Evolutionary conservation across 2,113 vertebrate genomes (phyloP), one percentile per base, ranked within the genome.

Genomic region (Ibidorhyncha struthersii): DNA sequence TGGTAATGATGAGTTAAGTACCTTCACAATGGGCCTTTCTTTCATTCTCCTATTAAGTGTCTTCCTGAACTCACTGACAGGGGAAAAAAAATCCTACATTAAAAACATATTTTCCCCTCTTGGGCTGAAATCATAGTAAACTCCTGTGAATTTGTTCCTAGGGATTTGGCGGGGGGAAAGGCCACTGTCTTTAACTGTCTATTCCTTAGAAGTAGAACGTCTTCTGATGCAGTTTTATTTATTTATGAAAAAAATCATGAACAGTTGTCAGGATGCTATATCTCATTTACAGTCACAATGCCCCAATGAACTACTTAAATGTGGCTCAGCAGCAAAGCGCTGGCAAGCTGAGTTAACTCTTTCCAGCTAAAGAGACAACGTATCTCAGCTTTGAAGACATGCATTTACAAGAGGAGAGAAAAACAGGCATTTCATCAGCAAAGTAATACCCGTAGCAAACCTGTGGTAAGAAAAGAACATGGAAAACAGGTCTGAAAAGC

Each of bases 221-320:
- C 82, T 95, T 97, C 93, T 92, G 74, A 95, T 95, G 91, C 76
- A 89, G 90, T 97, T 98, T 98, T 97, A 97, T 96, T 98, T 97
- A 97, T 97, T 97, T 96, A 98, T 93, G 90, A 94, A 96, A 97
- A 95, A 98, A 96, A 95, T 79, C 88, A 74, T 58, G 77, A 96
- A 95, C 90, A 85, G 55, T 96, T 97, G 80, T 95, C 63, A 93
- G 91, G 88, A 97, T 85, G 77, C 61, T 96, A n/a, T 79, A 95
- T 95, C 96, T 93, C 96, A 95, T 97, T 97, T 96, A 97, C 93
- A 95, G 88, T 74, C 95, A 82, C 74, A 94, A 58, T 96, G 90
- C 94, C 96, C 96, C 88, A 90, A 79, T 95, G 95, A 98, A 97
- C 93, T 69, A 86, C 82, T 93, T 93, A 93, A 97, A 93, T 77